Evolutionary conservation across 1,140 invertebrate genomes (phyloP).

Genomic region (Catajapyx aquilonaris): DNA sequence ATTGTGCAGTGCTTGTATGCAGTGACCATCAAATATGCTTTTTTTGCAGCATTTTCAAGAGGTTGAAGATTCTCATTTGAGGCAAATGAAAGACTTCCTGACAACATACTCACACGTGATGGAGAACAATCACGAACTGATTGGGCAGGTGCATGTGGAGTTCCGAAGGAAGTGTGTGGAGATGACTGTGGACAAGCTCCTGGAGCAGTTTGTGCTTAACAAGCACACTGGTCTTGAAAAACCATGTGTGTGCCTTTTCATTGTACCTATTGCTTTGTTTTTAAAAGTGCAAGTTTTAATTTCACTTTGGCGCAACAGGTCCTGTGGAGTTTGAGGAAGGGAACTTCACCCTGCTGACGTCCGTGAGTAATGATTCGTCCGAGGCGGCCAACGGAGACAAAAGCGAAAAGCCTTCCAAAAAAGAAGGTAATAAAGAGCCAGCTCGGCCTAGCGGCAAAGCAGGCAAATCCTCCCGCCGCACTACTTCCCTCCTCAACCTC

Average conservation of each 20-base stretch:
- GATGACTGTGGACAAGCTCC: conserved; percentile 71
- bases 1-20: too few relatives aligned
- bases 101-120: conserved; percentile 69
- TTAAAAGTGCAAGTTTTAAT: background rate
- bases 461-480: conserved; percentile 63
- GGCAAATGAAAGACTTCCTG: conserved; percentile 89
- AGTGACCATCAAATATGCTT: conserved; percentile 12
- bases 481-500: conserved; percentile 79
- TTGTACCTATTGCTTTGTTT: background rate
- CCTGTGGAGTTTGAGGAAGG: conserved; percentile 33
- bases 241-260: conserved; percentile 36
- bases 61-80: conserved; percentile 74
- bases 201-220: conserved; percentile 71
- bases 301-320: conserved; percentile 22
- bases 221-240: conserved; percentile 82
- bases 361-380: conserved; percentile 14
- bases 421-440: conserved; percentile 24
- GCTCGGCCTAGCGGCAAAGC: too few relatives aligned
- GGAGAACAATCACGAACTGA: conserved; percentile 68
- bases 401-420: conserved; percentile 26
- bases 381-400: conserved; percentile 18
- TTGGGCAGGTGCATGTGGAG: conserved; percentile 66
- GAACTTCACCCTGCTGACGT: conserved; percentile 17
- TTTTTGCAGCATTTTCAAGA: conserved; percentile 65
- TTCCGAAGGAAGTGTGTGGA: conserved; percentile 76